phyloP scores from a whole-genome alignment of 2,888 invertebrate genomes.

The Molorchus minor region DNA sequence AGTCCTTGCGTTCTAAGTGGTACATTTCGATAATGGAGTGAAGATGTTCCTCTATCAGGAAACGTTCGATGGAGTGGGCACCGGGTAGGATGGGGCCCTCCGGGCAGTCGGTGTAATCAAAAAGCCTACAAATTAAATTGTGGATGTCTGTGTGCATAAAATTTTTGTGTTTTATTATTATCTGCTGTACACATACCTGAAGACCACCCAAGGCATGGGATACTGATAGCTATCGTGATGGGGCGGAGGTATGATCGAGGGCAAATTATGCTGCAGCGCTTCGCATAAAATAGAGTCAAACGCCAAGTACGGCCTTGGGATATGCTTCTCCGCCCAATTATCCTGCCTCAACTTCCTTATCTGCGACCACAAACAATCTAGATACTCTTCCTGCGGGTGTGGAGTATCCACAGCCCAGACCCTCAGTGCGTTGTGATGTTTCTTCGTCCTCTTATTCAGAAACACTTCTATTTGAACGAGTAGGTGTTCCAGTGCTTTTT shows the following conservation, averaged over 20 bases:
- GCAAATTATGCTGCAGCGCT: slow-evolving; percentile 94
- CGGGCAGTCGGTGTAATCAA: slow-evolving; percentile 98
- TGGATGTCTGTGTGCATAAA: not conserved
- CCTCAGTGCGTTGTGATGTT: slow-evolving; percentile 90
- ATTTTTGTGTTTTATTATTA: not conserved
- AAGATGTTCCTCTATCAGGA: slow-evolving; percentile 96
- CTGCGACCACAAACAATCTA: slow-evolving; percentile 97
- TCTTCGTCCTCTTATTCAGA: slow-evolving; percentile 89
- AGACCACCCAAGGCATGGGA: slow-evolving; percentile 94
- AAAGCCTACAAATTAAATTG: slow-evolving; percentile 72
- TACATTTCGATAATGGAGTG: slow-evolving; percentile 91
- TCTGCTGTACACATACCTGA: slow-evolving; percentile 57
- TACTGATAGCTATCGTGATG: slow-evolving; percentile 91
- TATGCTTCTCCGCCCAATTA: slow-evolving; percentile 97
- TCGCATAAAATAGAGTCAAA: slow-evolving; percentile 96
- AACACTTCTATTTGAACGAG: slow-evolving; percentile 92
- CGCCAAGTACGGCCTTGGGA: slow-evolving; percentile 92
- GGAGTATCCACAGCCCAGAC: slow-evolving; percentile 96
- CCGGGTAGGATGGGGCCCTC: slow-evolving; percentile 93
- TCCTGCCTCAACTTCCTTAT: slow-evolving; percentile 90
- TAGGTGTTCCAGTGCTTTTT: slow-evolving; percentile 89
- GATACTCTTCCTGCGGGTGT: slow-evolving; percentile 95
- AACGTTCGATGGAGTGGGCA: slow-evolving; percentile 96
- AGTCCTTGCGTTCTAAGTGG: slow-evolving; percentile 91
- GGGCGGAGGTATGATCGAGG: slow-evolving; percentile 89